These are phyloP conservation scores for Pachyrhynchus sulphureomaculatus DNA, from an alignment of 1,140 invertebrate genomes.

Conservation along the genomic window DNA sequence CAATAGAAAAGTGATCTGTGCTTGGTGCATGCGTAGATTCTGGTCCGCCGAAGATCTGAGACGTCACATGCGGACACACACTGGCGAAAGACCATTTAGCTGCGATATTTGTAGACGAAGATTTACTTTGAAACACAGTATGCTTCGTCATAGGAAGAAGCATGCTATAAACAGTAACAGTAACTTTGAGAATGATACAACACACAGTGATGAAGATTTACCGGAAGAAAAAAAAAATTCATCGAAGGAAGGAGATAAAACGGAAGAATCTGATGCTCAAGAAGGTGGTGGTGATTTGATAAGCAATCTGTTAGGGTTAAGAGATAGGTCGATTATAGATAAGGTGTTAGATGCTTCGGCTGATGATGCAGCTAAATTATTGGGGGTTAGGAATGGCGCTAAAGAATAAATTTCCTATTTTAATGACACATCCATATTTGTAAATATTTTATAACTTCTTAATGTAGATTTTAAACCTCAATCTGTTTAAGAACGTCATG, in stretches of 20 bases:
- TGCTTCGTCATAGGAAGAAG: conserved; percentile 88
- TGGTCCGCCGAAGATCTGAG: conserved; percentile 92
- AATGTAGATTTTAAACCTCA: too few species aligned
- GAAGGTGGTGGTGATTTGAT: conserved; percentile 72
- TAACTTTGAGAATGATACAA: conserved; percentile 52
- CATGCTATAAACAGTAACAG: conserved; percentile 56
- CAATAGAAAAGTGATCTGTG: conserved; percentile 87
- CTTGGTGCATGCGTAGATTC: conserved; percentile 88
- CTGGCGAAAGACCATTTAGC: conserved; percentile 77
- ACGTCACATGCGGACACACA: conserved; percentile 88
- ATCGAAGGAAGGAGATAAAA: conserved; percentile 55
- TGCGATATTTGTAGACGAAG: conserved; percentile 79
- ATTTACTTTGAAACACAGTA: conserved; percentile 91
- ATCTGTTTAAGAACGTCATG: too few species aligned
- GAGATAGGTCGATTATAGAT: conserved; percentile 83
- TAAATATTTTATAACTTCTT: background rate
- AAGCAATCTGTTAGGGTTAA: conserved; percentile 84
- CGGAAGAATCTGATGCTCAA: conserved; percentile 56
- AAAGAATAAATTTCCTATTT: conserved; percentile 32
- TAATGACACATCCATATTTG: background rate
- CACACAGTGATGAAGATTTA: conserved; percentile 37
- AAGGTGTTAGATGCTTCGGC: conserved; percentile 77
- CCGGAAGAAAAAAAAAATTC: conserved; percentile 12
- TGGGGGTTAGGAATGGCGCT: conserved; percentile 71
- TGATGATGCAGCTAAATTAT: conserved; percentile 83